These are phyloP conservation scores for Lycocorax pyrrhopterus DNA, from an alignment of 2,113 vertebrate species.

Conservation along the genomic window DNA sequence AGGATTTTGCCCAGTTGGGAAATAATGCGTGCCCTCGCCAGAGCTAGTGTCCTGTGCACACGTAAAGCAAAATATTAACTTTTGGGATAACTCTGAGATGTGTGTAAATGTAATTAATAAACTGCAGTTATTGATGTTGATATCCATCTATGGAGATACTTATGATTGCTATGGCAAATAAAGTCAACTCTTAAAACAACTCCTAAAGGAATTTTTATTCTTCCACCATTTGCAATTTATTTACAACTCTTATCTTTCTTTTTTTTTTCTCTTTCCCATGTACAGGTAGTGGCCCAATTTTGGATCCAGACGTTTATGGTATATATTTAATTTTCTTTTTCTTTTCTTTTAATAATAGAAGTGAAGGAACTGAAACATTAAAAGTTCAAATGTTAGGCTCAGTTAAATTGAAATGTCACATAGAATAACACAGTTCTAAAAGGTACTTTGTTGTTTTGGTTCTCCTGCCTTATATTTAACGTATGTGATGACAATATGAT, in stretches of 20 bases:
- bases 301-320: slow-evolving; percentile 79
- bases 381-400: slow-evolving; percentile 41
- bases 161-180: background rate
- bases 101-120: background rate
- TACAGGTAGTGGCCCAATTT: slow-evolving; percentile 74
- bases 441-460: slow-evolving; percentile 35
- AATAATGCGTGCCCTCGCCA: accelerated
- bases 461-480: background rate
- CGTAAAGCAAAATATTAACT: background rate
- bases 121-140: background rate
- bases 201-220: background rate
- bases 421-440: background rate
- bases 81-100: background rate
- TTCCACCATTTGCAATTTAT: background rate
- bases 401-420: slow-evolving; percentile 37
- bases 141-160: background rate
- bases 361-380: slow-evolving; percentile 34
- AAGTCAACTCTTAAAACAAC: background rate
- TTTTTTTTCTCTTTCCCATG: slow-evolving; percentile 47
- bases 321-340: slow-evolving; percentile 68
- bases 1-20: background rate
- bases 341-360: slow-evolving; percentile 29
- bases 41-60: background rate
- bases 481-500: slow-evolving; percentile 7
- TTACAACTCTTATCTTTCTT: slow-evolving; percentile 20